Base-by-base conservation (phyloP, 2,888 invertebrate species). In the Aporophyla lueneburgensis region DNA sequence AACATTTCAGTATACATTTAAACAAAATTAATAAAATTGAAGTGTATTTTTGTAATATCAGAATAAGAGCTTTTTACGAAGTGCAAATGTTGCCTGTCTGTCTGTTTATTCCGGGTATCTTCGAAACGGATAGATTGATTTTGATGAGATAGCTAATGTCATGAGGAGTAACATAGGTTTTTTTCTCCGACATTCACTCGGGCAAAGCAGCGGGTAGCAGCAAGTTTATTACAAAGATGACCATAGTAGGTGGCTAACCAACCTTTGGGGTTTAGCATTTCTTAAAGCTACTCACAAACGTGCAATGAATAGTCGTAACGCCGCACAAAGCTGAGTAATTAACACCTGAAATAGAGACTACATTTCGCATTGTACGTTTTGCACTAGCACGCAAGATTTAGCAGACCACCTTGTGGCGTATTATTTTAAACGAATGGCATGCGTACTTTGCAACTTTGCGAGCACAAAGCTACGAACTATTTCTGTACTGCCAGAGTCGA, bases 401-500 rank as follows among this genome's bases (percentile, higher is more conserved):
- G 51, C 71, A 59, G 78, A 78, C 78, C 78, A 78, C 78, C 78
- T 74, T 49, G 79, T 46, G 51, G 69, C 70, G 79, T 67, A 82
- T 81, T 78, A 86, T 86, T 86, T 84, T 76, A 81, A 88, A 80
- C 80, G 70, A 87, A 83, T 82, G 63, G 72, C 83, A 80, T 74
- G 78, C 85, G 80, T 79, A 89, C 86, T 89, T 91, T 83, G 91
- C 92, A 92, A 92, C 92, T 94, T 95, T 91, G 94, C 95, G 90
- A 93, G 93, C 92, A 94, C 94, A 94, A 95, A 95, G 95, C 94
- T 90, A 89, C 93, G 88, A 89, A 93, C 93, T 96, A 96, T 96
- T 96, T 95, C 93, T 94, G 95, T 93, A 89, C 92, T 91, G 93
- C 92, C 92, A 91, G 91, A 92, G 92, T 91, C 91, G 91, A 91